Conservation (phyloP, 1,140 invertebrate genomes). For the Drosophila erecta region DNA sequence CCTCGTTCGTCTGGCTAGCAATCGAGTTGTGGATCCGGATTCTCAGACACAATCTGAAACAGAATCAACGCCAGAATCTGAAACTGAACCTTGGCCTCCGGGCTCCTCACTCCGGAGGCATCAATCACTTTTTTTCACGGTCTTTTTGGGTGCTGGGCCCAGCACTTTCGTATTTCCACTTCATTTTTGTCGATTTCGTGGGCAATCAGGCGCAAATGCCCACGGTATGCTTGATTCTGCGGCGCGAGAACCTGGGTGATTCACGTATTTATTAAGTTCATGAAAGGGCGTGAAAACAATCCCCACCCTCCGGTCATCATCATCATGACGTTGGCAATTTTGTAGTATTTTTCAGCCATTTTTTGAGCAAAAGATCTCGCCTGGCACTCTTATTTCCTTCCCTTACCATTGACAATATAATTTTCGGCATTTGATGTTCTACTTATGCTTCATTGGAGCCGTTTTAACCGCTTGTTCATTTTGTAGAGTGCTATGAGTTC, state of each 20-base stretch:
- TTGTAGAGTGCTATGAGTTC: neutral
- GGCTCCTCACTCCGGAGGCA: conserved; percentile 19
- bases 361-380: conserved; percentile 19
- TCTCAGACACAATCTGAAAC: conserved; percentile 55
- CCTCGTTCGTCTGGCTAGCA: conserved; percentile 15
- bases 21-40: conserved; percentile 20
- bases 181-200: conserved; percentile 79
- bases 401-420: conserved; percentile 18
- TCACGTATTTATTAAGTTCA: conserved; percentile 77
- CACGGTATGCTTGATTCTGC: conserved; percentile 13
- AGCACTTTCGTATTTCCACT: conserved; percentile 64
- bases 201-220: conserved; percentile 69
- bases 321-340: conserved; percentile 48
- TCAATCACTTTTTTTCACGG: conserved; percentile 46
- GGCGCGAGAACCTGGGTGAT: conserved; percentile 28
- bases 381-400: conserved; percentile 7
- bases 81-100: conserved; percentile 7
- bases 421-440: conserved; percentile 57
- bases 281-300: conserved; percentile 49
- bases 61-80: conserved; percentile 28
- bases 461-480: conserved; percentile 14
- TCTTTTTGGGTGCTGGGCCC: conserved; percentile 12
- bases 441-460: conserved; percentile 57
- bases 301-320: neutral
- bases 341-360: conserved; percentile 50